A percentile compares a stretch with the other conserved stretches of the same genome.
These are phyloP conservation scores for Menidia beryllina DNA, from an alignment of 2,113 vertebrate species.

Conservation along the genomic window DNA sequence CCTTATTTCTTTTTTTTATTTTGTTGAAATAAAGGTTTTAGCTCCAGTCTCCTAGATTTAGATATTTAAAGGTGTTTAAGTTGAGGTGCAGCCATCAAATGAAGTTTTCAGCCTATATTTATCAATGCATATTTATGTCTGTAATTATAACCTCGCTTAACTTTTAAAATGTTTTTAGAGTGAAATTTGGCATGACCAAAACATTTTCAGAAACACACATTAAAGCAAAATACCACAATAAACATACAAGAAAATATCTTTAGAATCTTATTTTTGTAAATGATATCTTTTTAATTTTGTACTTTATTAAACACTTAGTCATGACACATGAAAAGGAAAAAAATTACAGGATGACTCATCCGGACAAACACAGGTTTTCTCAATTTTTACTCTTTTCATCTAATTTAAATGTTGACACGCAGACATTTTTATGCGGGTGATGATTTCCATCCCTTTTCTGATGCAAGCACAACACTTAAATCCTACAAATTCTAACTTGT, in stretches of 20 bases:
- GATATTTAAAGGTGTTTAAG: slow-evolving; percentile 26
- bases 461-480: slow-evolving; percentile 54
- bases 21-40: too few relatives aligned
- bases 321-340: too few relatives aligned
- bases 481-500: slow-evolving; percentile 55
- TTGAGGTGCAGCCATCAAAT: background rate
- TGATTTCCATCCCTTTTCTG: slow-evolving; percentile 60
- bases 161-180: background rate
- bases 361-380: slow-evolving; percentile 14
- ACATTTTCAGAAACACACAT: background rate
- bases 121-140: background rate
- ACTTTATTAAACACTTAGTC: too few relatives aligned
- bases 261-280: too few relatives aligned
- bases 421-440: slow-evolving; percentile 43
- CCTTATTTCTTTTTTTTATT: too few relatives aligned
- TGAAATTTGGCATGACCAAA: background rate
- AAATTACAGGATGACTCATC: too few relatives aligned
- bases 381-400: slow-evolving; percentile 7
- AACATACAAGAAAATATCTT: too few relatives aligned
- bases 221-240: slow-evolving; percentile 23
- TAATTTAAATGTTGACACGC: slow-evolving; percentile 45
- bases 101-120: background rate
- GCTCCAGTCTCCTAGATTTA: slow-evolving; percentile 5
- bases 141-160: background rate
- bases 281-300: too few relatives aligned